Conservation (phyloP, 2,888 invertebrate genomes). For the Eilema sororculum region DNA sequence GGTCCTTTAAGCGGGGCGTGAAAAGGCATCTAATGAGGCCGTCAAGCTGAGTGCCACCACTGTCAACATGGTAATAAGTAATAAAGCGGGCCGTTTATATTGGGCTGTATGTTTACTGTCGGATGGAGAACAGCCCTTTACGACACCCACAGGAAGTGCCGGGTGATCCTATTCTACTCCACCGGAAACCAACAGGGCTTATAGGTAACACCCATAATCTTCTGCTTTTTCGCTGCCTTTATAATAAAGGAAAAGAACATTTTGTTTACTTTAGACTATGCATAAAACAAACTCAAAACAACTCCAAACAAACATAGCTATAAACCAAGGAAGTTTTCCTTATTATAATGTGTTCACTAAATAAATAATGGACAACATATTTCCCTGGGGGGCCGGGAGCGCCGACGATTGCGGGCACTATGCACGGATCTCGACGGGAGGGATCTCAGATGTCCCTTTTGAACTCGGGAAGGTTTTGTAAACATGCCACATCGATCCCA, state of each 20-base stretch:
- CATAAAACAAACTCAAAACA: constrained; percentile 19
- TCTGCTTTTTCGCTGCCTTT: too few relatives aligned
- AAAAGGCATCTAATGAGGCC: too few relatives aligned
- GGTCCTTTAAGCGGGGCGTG: too few relatives aligned
- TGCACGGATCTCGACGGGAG: constrained; percentile 39
- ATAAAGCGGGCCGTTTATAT: too few relatives aligned
- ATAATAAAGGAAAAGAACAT: neutral
- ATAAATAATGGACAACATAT: constrained; percentile 39
- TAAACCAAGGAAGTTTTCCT: constrained; percentile 29
- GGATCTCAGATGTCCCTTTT: constrained; percentile 38
- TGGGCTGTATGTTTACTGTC: too few relatives aligned
- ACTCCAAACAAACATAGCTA: constrained; percentile 27
- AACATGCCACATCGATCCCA: constrained; percentile 15
- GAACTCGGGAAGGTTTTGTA: constrained; percentile 11
- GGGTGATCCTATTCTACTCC: too few relatives aligned
- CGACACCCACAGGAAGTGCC: too few relatives aligned
- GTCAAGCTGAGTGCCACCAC: too few relatives aligned
- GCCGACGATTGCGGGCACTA: constrained; percentile 33
- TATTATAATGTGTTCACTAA: constrained; percentile 44
- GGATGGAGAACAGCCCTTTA: too few relatives aligned
- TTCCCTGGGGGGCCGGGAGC: constrained; percentile 36
- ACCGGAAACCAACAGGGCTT: too few relatives aligned
- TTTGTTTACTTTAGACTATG: neutral
- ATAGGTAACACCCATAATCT: too few relatives aligned
- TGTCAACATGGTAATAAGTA: too few relatives aligned